Evolutionary conservation across 2,888 invertebrate species (phyloP).

Genomic region (Campoplex nolae): DNA sequence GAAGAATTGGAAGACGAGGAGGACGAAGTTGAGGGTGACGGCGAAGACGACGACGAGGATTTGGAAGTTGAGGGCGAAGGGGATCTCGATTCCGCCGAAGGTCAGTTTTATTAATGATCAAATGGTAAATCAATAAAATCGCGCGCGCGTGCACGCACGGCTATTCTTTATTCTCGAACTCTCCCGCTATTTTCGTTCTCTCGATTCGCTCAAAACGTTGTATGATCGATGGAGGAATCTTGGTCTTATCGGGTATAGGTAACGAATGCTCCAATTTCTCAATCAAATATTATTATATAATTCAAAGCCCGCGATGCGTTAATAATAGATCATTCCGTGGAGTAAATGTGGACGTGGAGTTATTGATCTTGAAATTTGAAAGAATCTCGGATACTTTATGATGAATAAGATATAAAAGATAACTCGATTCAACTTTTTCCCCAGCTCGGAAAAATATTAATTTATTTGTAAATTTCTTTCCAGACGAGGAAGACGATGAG

Average conservation of each 20-base stretch:
- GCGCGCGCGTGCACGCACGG: too few species aligned
- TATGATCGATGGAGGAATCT: conserved; percentile 33
- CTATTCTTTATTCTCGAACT: not conserved
- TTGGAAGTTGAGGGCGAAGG: conserved; percentile 86
- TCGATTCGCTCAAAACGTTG: conserved; percentile 11
- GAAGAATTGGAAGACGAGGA: conserved; percentile 88
- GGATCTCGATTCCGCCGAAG: conserved; percentile 81
- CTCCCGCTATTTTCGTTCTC: not conserved
- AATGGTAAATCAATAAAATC: conserved; percentile 34
- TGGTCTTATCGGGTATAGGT: conserved; percentile 5
- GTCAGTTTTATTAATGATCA: conserved; percentile 68
- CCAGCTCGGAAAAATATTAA: not conserved
- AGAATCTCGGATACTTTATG: not conserved
- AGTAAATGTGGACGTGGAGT: too few species aligned
- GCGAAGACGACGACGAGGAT: conserved; percentile 89
- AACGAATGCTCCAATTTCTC: not conserved
- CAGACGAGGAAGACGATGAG: conserved; percentile 82
- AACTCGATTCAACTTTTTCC: not conserved
- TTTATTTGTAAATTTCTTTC: conserved; percentile 35
- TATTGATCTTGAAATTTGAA: not conserved
- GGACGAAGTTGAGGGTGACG: conserved; percentile 88
- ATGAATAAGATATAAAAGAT: not conserved
- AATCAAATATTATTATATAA: not conserved
- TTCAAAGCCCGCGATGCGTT: too few species aligned
- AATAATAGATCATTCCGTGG: too few species aligned